phyloP scores from a whole-genome alignment of 1,140 invertebrate genomes.

The Drosophila pectinifera region DNA sequence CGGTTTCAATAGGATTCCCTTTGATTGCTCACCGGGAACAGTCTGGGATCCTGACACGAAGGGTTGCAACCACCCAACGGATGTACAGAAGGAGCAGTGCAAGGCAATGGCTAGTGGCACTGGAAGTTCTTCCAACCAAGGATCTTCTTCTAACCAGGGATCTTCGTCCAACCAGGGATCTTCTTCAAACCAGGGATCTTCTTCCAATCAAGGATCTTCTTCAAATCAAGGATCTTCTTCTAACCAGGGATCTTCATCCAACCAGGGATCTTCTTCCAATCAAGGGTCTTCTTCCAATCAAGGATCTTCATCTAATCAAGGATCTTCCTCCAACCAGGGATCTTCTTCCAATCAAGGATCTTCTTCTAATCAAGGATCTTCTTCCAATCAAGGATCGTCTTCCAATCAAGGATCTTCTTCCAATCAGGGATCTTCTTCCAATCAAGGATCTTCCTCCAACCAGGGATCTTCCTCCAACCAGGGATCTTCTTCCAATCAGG shows the following conservation, averaged over 20 bases:
- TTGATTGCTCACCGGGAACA: slow-evolving; percentile 88
- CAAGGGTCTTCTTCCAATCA: slow-evolving; percentile 51
- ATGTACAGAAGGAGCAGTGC: slow-evolving; percentile 86
- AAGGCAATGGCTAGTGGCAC: slow-evolving; percentile 83
- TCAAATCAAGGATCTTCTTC: slow-evolving; percentile 45
- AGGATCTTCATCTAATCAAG: slow-evolving; percentile 17
- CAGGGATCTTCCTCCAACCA: slow-evolving; percentile 28
- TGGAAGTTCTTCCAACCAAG: slow-evolving; percentile 40
- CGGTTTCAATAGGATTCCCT: slow-evolving; percentile 86
- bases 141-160: slow-evolving; percentile 49
- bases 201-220: slow-evolving; percentile 25
- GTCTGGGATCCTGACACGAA: slow-evolving; percentile 85
- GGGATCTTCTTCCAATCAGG: slow-evolving; percentile 11
- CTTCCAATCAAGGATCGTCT: slow-evolving; percentile 3
- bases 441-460: slow-evolving; percentile 28
- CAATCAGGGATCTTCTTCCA: slow-evolving; percentile 12
- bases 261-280: slow-evolving; percentile 29
- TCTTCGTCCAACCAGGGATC: slow-evolving; percentile 45
- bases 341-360: slow-evolving; percentile 46
- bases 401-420: slow-evolving; percentile 30
- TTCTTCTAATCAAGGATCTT: slow-evolving; percentile 30
- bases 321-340: slow-evolving; percentile 11
- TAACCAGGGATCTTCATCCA: slow-evolving; percentile 39
- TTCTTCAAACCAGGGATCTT: slow-evolving; percentile 33
- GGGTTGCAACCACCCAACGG: slow-evolving; percentile 87